Conservation (phyloP, 2,797 vertebrate genomes). For the Parotocinclus haroldoi region DNA sequence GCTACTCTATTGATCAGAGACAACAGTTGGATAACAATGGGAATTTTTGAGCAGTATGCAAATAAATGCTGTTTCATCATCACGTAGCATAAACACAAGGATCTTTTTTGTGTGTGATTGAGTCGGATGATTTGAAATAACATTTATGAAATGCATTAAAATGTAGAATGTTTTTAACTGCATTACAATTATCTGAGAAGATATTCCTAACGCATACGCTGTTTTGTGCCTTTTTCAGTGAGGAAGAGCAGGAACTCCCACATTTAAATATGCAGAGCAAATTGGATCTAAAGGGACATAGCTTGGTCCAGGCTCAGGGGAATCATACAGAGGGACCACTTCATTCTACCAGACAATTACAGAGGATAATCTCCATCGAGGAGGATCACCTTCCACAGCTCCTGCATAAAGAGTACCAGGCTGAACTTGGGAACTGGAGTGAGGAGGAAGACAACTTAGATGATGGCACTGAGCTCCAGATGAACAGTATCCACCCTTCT, state of each 20-base stretch:
- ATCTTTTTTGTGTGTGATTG: too few species aligned
- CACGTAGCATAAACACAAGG: too few species aligned
- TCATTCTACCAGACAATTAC: slow-evolving; percentile 58
- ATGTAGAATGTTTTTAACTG: too few species aligned
- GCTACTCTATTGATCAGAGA: too few species aligned
- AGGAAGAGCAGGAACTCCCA: slow-evolving; percentile 68
- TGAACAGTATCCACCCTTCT: slow-evolving; percentile 55
- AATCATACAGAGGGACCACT: slow-evolving; percentile 9
- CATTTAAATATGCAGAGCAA: slow-evolving; percentile 57
- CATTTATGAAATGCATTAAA: too few species aligned
- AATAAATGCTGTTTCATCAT: too few species aligned
- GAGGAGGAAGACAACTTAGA: slow-evolving; percentile 61
- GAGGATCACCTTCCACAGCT: slow-evolving; percentile 88
- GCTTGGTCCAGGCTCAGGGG: slow-evolving; percentile 42
- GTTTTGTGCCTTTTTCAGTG: slow-evolving; percentile 48
- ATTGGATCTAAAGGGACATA: slow-evolving; percentile 54
- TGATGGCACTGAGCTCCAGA: slow-evolving; percentile 58
- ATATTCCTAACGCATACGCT: background rate
- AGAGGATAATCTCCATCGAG: slow-evolving; percentile 92
- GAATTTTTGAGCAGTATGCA: too few species aligned
- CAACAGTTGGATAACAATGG: too few species aligned
- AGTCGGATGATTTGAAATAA: too few species aligned
- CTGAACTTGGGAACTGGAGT: slow-evolving; percentile 63
- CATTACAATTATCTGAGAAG: too few species aligned
- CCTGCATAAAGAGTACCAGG: slow-evolving; percentile 65